These are phyloP conservation scores for Trogon melanurus DNA, from an alignment of 2,113 vertebrate genomes.

Conservation along the genomic window DNA sequence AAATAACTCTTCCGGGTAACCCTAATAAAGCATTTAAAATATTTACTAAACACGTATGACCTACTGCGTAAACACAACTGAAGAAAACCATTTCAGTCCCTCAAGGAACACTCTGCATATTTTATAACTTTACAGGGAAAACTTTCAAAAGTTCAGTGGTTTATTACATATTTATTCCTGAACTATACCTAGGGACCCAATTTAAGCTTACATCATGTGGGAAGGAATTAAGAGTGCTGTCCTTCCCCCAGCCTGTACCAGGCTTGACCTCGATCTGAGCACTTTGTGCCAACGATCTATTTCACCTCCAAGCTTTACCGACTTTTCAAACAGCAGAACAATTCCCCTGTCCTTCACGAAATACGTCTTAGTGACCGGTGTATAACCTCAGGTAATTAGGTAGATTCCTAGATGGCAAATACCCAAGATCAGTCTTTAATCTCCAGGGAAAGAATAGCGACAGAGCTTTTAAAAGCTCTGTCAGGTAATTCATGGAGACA, in stretches of 20 bases:
- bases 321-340: neutral
- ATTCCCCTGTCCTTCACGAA: neutral
- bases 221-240: neutral
- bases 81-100: neutral
- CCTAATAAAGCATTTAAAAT: neutral
- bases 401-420: conserved; percentile 1
- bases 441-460: neutral
- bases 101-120: neutral
- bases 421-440: neutral
- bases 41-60: neutral
- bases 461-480: conserved; percentile 36
- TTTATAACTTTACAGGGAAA: conserved; percentile 38
- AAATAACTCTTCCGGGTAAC: neutral
- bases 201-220: neutral
- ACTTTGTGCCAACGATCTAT: neutral
- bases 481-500: conserved; percentile 30
- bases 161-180: conserved; percentile 34
- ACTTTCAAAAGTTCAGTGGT: neutral
- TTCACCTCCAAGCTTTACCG: neutral
- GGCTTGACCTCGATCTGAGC: neutral
- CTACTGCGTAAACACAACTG: neutral
- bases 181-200: neutral
- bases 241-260: neutral
- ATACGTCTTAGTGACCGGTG: neutral
- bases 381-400: conserved; percentile 38